These are phyloP conservation scores for Belgica antarctica DNA, from an alignment of 2,888 invertebrate genomes.

Conservation along the genomic window DNA sequence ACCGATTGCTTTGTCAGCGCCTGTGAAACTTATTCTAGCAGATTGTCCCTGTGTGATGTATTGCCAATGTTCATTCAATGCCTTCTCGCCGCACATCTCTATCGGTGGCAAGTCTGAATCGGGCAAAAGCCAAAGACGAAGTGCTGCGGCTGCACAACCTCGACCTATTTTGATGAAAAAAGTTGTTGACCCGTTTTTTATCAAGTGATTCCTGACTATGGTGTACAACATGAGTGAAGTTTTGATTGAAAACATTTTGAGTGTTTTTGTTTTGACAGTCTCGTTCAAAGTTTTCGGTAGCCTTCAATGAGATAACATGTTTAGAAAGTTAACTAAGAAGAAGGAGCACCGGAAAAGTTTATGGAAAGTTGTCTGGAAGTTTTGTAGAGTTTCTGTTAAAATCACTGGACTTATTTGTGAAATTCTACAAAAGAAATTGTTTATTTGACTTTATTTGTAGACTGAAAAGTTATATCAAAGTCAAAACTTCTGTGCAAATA, in stretches of 20 bases:
- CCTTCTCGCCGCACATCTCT: conserved; percentile 86
- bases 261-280: too few relatives aligned
- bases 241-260: not conserved
- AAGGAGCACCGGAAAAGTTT: too few relatives aligned
- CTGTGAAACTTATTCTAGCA: conserved; percentile 89
- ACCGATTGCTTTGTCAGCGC: conserved; percentile 91
- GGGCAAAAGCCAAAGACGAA: conserved; percentile 75
- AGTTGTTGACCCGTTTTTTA: not conserved
- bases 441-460: too few relatives aligned
- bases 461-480: too few relatives aligned
- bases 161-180: conserved; percentile 60
- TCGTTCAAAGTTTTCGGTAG: too few relatives aligned
- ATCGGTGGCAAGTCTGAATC: conserved; percentile 76
- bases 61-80: conserved; percentile 72
- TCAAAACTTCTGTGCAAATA: too few relatives aligned
- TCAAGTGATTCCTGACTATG: not conserved
- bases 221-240: not conserved
- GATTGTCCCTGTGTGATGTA: conserved; percentile 83
- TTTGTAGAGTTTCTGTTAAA: too few relatives aligned
- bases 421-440: too few relatives aligned
- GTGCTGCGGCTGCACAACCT: conserved; percentile 88
- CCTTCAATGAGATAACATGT: too few relatives aligned
- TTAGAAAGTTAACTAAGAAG: too few relatives aligned
- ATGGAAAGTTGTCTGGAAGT: too few relatives aligned
- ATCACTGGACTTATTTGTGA: too few relatives aligned